Evolutionary conservation across 2,888 invertebrate species (phyloP).

Genomic region (Ectemnius continuus): DNA sequence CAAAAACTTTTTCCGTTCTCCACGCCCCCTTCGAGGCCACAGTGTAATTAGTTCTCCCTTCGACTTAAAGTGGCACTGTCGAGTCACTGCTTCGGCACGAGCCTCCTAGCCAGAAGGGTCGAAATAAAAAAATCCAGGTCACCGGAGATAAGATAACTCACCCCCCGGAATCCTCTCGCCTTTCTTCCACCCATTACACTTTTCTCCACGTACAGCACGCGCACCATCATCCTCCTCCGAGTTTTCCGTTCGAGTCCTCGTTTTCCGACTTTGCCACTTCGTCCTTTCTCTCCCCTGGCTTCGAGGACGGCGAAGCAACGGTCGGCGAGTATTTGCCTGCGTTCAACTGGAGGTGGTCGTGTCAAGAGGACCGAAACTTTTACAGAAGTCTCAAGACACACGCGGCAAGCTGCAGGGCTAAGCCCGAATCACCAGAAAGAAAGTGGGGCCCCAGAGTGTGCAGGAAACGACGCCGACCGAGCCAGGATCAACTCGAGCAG

Average conservation of each 20-base stretch:
- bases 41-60: constrained; percentile 71
- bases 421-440: constrained; percentile 4
- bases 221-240: constrained; percentile 4
- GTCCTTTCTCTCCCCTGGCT: background rate
- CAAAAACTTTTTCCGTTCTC: constrained; percentile 61
- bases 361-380: constrained; percentile 33
- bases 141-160: constrained; percentile 64
- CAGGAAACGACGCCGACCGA: background rate
- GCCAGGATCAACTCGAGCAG: constrained; percentile 14
- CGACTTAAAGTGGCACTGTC: constrained; percentile 69
- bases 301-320: background rate
- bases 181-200: background rate
- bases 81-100: constrained; percentile 17
- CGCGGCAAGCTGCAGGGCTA: background rate
- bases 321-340: constrained; percentile 29
- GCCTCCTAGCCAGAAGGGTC: constrained; percentile 35
- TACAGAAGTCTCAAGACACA: constrained; percentile 23
- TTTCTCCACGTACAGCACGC: background rate
- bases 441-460: background rate
- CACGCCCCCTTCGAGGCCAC: constrained; percentile 58
- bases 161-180: constrained; percentile 32
- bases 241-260: constrained; percentile 13
- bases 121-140: constrained; percentile 63
- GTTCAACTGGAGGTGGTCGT: constrained; percentile 13
- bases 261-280: background rate